Percentiles rank a stretch among this genome's conserved stretches.
phyloP scores from a whole-genome alignment of 2,888 invertebrate species.

The Eupithecia tripunctaria region DNA sequence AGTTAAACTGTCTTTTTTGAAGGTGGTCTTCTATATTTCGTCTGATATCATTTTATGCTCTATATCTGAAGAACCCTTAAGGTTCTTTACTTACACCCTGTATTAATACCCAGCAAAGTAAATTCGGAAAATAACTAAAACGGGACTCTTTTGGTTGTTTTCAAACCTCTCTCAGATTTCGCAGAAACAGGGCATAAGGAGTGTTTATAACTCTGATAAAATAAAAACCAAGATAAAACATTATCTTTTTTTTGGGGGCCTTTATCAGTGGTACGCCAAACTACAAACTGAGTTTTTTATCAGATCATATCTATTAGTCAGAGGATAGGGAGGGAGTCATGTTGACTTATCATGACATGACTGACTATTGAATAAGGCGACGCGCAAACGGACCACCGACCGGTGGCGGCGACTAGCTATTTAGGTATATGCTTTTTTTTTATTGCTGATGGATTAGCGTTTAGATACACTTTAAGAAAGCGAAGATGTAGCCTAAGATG shows the following conservation, averaged over 20 bases:
- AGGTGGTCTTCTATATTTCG: no score
- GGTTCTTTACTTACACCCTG: background rate
- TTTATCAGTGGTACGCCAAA: background rate
- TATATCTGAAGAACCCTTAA: background rate
- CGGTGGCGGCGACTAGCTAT: no score
- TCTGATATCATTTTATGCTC: no score
- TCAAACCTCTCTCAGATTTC: background rate
- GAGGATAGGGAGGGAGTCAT: background rate
- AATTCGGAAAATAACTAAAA: background rate
- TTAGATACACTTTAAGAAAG: no score
- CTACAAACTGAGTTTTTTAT: background rate
- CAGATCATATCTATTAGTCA: background rate
- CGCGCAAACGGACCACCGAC: no score
- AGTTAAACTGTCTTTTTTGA: no score
- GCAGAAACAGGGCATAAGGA: background rate
- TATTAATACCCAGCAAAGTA: background rate
- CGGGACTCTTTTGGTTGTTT: background rate
- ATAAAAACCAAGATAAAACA: background rate
- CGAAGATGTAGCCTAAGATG: no score
- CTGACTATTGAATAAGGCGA: constrained; percentile 1
- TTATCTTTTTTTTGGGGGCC: constrained; percentile 2
- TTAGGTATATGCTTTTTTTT: no score
- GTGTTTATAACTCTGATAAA: background rate
- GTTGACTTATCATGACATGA: constrained; percentile 2
- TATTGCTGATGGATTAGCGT: no score